A percentile compares a stretch with the other conserved stretches of the same genome.
These are phyloP conservation scores for Lasioglossum baleicum DNA, from an alignment of 1,140 invertebrate species.

Conservation along the genomic window DNA sequence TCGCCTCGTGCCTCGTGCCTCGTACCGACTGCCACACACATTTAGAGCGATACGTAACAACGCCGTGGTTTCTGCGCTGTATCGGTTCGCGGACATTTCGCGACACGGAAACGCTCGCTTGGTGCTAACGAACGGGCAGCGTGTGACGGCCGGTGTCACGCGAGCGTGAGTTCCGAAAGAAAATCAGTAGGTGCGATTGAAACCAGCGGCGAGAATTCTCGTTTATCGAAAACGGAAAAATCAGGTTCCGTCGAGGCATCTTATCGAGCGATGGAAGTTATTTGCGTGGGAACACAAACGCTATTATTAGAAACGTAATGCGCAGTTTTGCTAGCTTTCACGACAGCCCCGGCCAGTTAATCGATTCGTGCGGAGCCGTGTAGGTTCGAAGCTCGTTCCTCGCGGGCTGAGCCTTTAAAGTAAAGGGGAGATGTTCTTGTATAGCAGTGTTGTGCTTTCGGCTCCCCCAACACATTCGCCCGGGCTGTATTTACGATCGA, in stretches of 20 bases:
- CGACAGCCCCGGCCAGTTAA: not conserved
- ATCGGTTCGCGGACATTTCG: no score
- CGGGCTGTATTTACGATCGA: no score
- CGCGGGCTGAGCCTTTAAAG: slow-evolving; percentile 13
- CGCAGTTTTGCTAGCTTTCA: slow-evolving; percentile 15
- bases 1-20: not conserved
- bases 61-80: not conserved
- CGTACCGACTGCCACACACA: no score
- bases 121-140: no score
- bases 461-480: no score
- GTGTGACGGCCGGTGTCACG: no score
- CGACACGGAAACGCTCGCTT: no score
- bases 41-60: not conserved
- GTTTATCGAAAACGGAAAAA: no score
- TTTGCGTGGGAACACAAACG: not conserved
- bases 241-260: not conserved
- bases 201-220: no score
- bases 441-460: no score
- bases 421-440: slow-evolving; percentile 34
- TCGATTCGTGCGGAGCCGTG: slow-evolving; percentile 8
- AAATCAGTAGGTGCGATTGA: no score
- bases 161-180: no score
- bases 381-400: not conserved
- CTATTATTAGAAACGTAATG: slow-evolving; percentile 12
- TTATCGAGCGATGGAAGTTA: not conserved